Evolutionary conservation across 2,113 vertebrate genomes (phyloP), one percentile per base, ranked within the genome.

Genomic region (Myodes glareolus): DNA sequence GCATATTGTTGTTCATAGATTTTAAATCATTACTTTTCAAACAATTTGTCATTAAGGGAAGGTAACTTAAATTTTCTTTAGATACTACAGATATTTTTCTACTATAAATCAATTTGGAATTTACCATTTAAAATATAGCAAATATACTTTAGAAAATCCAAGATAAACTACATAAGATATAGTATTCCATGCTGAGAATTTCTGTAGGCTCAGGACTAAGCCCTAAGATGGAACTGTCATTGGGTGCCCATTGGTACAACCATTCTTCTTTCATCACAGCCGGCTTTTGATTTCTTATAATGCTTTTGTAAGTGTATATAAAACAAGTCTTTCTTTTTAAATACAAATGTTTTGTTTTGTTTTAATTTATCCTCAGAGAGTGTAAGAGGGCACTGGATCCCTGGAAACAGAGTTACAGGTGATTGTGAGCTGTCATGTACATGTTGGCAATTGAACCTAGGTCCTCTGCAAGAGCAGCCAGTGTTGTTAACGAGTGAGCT

Each of bases 11-110:
- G 91, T 91, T 78, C 5, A 92, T 45, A 9, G 14, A 47, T 78
- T 58, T 31, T 4, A 92, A 87, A 65, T 50, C 1, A 90, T 63
- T 65, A 3, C 0, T 88, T 87, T 68, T 45, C 11, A 31, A 80
- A 68, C 23, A 85, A 80, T 47, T 92, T 45, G 17, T 70, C 7
- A 88, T 52, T 75, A 91, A 92, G 72, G 88, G 1, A 78, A 68
- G 14, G 25, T 88, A 65, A 27, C 63, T 88, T 31, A 96, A 50
- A 85, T 2, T 95, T 95, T 72, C 68, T 85, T 82, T 39, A 95
- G 61, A 68, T 42, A 52, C 3, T 68, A 67, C 65, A 2, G 1
- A 23, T 65, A 95, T 76, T 90, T 58, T 58, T 5, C 65, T 68
- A 3, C 31, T 23, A 84, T 5, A 82, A 75, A 86, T 70, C 10